phyloP scores from a whole-genome alignment of 2,888 invertebrate species.

The Galerucella pusilla region DNA sequence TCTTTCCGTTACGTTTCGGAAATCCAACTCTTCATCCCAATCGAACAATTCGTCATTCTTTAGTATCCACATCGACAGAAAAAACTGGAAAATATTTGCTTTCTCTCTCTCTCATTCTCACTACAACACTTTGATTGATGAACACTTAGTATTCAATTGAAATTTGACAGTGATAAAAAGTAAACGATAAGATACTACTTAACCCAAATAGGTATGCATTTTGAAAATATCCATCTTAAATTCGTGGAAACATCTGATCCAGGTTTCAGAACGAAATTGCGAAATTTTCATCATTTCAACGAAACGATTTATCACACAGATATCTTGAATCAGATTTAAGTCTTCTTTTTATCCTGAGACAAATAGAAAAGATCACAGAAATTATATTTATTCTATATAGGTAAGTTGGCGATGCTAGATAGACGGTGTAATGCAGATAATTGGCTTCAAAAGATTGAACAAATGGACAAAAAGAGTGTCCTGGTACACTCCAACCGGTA shows the following conservation, averaged over 20 bases:
- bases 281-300: conserved; percentile 54
- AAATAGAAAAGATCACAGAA: neutral
- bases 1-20: conserved; percentile 15
- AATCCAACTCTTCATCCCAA: conserved; percentile 24
- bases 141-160: conserved; percentile 47
- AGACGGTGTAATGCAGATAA: too few species aligned
- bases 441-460: too few species aligned
- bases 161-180: conserved; percentile 57
- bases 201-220: conserved; percentile 50
- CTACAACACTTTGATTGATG: conserved; percentile 44
- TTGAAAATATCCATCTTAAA: conserved; percentile 48
- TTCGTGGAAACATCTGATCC: conserved; percentile 55
- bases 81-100: conserved; percentile 41
- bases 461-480: too few species aligned
- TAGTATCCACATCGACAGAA: conserved; percentile 23
- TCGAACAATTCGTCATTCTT: conserved; percentile 40
- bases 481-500: too few species aligned
- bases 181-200: conserved; percentile 58
- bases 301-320: conserved; percentile 55
- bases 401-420: too few species aligned
- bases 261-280: conserved; percentile 51
- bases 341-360: conserved; percentile 12
- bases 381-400: neutral
- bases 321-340: conserved; percentile 38
- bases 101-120: conserved; percentile 23